Percentiles rank a stretch among this genome's conserved stretches.
Conservation (phyloP, 2,113 vertebrate genomes). For the Gasterosteus nipponicus region DNA sequence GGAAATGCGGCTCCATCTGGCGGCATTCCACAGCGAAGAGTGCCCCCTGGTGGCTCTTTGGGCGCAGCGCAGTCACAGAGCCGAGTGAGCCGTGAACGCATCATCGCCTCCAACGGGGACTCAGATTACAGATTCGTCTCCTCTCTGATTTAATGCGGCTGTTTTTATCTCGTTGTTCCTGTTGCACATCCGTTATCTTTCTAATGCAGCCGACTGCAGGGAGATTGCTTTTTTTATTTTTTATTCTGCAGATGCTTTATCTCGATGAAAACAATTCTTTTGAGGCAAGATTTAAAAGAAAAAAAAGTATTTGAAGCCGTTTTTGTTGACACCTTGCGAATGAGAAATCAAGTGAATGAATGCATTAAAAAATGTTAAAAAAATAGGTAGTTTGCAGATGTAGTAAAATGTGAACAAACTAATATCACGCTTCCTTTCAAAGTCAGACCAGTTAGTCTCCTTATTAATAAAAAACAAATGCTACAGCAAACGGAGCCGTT, state of each 20-base stretch:
- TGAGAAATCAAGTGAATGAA: slow-evolving; percentile 6
- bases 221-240: background rate
- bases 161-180: slow-evolving; percentile 19
- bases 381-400: background rate
- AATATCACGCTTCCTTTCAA: background rate
- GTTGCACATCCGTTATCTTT: slow-evolving; percentile 60
- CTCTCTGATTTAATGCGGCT: slow-evolving; percentile 46
- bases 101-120: background rate
- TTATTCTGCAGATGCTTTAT: slow-evolving; percentile 20
- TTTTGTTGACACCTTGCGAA: slow-evolving; percentile 4
- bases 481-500: background rate
- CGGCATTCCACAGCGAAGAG: slow-evolving; percentile 60
- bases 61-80: slow-evolving; percentile 24
- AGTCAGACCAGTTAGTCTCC: background rate
- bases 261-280: slow-evolving; percentile 41
- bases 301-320: background rate
- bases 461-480: background rate
- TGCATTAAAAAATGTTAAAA: background rate
- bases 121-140: slow-evolving; percentile 46
- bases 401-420: background rate
- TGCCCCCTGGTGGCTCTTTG: slow-evolving; percentile 68
- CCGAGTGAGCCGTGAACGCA: slow-evolving; percentile 18
- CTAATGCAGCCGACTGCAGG: slow-evolving; percentile 45
- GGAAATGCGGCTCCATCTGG: slow-evolving; percentile 20
- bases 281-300: background rate